Percentiles rank a stretch among this genome's conserved stretches.
Conservation (phyloP, 1,140 invertebrate genomes). For the Caenorhabditis latens region DNA sequence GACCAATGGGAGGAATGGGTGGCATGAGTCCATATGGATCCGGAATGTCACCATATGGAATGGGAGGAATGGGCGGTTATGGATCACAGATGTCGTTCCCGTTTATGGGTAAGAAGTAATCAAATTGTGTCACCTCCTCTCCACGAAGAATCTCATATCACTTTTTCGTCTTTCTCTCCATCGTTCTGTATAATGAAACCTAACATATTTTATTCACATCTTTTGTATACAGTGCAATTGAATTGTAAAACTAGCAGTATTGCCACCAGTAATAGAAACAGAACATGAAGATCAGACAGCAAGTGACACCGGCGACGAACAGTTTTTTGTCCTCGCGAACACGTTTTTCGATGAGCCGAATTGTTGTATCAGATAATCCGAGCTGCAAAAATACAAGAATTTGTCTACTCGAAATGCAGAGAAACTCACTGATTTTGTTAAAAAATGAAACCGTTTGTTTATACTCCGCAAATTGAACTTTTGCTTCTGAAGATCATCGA, state of each 20-base stretch:
- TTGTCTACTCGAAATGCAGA: not conserved
- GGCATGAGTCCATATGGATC: slow-evolving; percentile 35
- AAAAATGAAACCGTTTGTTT: slow-evolving; percentile 19
- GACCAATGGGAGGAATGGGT: slow-evolving; percentile 37
- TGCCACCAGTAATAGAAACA: slow-evolving; percentile 49
- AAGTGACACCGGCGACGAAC: not conserved
- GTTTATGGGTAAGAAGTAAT: slow-evolving; percentile 49
- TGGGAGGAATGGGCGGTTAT: slow-evolving; percentile 31
- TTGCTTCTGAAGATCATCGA: slow-evolving; percentile 33
- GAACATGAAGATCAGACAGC: slow-evolving; percentile 42
- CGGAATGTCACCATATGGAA: no score
- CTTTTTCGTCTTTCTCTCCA: not conserved
- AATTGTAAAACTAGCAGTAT: not conserved
- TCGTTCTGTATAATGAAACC: slow-evolving; percentile 22
- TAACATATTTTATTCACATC: not conserved
- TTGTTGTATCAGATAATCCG: slow-evolving; percentile 20
- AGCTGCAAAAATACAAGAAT: slow-evolving; percentile 18
- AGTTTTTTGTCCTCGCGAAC: slow-evolving; percentile 39
- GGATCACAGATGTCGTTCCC: slow-evolving; percentile 42
- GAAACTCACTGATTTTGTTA: slow-evolving; percentile 27
- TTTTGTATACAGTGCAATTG: not conserved
- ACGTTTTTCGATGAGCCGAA: slow-evolving; percentile 44
- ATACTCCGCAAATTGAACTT: slow-evolving; percentile 25
- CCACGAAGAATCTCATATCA: slow-evolving; percentile 48
- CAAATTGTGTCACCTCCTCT: not conserved